Base-by-base conservation (phyloP, 2,113 vertebrate species). In the Aphelocoma coerulescens region DNA sequence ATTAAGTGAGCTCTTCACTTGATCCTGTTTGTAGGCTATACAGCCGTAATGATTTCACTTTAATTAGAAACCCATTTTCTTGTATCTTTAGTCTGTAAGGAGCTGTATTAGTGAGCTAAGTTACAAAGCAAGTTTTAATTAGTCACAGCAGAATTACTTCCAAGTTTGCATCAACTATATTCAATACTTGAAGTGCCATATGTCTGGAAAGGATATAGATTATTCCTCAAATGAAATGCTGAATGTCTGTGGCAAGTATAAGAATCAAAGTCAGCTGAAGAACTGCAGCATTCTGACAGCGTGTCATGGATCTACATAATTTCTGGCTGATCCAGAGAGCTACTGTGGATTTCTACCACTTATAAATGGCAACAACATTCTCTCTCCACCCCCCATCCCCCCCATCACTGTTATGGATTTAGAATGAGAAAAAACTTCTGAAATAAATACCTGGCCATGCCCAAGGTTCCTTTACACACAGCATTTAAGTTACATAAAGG, bases 101-200 rank as follows among this genome's bases (percentile, higher is more conserved):
- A 92, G 32, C 63, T 83, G 33, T 30, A 80, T 49, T 77, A 88
- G n/a, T 14, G 22, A 85, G 71, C 39, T 58, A 80, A 91, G 39
- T 73, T 83, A 92, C 51, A 85, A 83, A 61, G 52, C 35, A 62
- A 88, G 32, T 88, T 81, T 94, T 90, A 85, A 94, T 90, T 84
- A 91, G 75, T 43, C 52, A 63, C 35, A 61, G 67, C 39, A 94
- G 78, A 91, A 86, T 68, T 77, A 59, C 59, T 93, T 77, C 51
- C 61, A 48, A 74, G 48, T 78, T 37, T 67, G n/a, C 59, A 86
- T 91, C 86, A 79, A 37, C 57, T 55, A 39, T 27, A 82, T 82
- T 85, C 73, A 89, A 44, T 44, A 52, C 43, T 75, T 63, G 28
- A 88, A 90, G 88, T 77, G 82, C 83, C 72, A 7, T 83, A 48